Conservation (phyloP, 92 coral and sea anemone genomes). For the Galaxea fascicularis region DNA sequence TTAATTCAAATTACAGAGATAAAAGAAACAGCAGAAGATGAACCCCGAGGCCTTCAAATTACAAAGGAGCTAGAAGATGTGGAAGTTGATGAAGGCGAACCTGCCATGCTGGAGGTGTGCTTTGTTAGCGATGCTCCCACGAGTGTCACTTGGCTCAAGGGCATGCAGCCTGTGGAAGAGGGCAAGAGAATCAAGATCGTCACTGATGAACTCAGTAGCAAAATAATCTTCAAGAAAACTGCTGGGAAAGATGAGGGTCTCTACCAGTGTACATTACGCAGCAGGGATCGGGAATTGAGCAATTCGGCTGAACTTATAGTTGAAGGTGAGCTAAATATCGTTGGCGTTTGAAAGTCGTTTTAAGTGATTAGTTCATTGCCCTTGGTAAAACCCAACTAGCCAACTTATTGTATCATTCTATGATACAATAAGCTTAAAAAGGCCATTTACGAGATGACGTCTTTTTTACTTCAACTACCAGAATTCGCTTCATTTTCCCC, state of each 20-base stretch:
- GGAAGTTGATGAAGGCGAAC: constrained; percentile 79
- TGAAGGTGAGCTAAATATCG: constrained; percentile 45
- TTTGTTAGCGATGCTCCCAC: constrained; percentile 80
- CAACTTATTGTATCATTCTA: too few relatives aligned
- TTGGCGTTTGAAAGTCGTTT: not conserved
- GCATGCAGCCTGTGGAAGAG: constrained; percentile 54
- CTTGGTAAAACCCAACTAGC: too few relatives aligned
- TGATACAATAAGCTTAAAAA: too few relatives aligned
- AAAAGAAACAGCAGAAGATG: constrained; percentile 31
- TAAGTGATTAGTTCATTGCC: too few relatives aligned
- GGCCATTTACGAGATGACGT: too few relatives aligned
- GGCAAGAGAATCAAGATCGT: constrained; percentile 53
- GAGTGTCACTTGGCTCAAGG: constrained; percentile 78
- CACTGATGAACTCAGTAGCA: constrained; percentile 52
- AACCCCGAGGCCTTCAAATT: constrained; percentile 69
- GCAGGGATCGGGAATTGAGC: constrained; percentile 58
- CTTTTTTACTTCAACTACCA: too few relatives aligned
- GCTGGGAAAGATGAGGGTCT: constrained; percentile 74
- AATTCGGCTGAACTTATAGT: constrained; percentile 64
- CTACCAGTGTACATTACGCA: constrained; percentile 75
- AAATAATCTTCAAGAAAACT: constrained; percentile 67
- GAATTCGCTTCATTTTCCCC: too few relatives aligned
- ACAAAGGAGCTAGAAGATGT: constrained; percentile 87
- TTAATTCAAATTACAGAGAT: constrained; percentile 10
- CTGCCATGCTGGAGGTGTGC: constrained; percentile 81